Base-by-base conservation (phyloP, 2,888 invertebrate genomes). In the Mesorhabditis spiculigera region DNA sequence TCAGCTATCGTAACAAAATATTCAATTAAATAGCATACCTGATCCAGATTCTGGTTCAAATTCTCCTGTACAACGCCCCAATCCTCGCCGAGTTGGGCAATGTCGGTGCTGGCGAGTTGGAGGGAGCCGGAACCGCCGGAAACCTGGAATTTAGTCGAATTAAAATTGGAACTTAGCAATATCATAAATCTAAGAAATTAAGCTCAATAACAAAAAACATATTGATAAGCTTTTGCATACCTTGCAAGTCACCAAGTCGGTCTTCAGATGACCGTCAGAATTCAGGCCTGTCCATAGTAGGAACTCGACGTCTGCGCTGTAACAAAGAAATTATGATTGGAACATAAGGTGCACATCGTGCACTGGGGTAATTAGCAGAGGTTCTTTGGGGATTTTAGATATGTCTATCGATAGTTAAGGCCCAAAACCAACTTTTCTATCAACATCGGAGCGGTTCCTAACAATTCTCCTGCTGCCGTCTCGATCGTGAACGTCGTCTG, bases 231-330 rank as follows among this genome's bases (percentile, higher is more conserved):
- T 28, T 28, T 28, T 28, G 74, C 58, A 68, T 10, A 75, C 81
- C 71, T 80, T 79, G 71, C 80, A 80, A 10, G 79, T 79, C 67
- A 78, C 76, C 41, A 82, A 67, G 66, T 85, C 84, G 2, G 84
- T 84, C 71, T 85, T 84, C 67, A 84, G 73, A 70, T 84, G 84
- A 0, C 84, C 84, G 69, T 84, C 84, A 5, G 76, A 68, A 71
- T 84, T 84, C n/a, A 84, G 80, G 16, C 76, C 79, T 3, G 84
- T 80, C 75, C 76, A 78, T 10, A 84, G 72, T 10, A 77, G 74
- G 62, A 84, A 73, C 70, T 84, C 83, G 5, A 84, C 78, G 44
- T 77, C 75, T 0, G 82, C 81, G 63, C 82, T 81, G 75, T 6
- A 79, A 74, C 6, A 68, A n/a, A 45, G 8, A 6, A 64, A 43